A percentile compares a stretch with the other conserved stretches of the same genome.
phyloP scores from a whole-genome alignment of 2,888 invertebrate genomes.

The Agrochola lota region DNA sequence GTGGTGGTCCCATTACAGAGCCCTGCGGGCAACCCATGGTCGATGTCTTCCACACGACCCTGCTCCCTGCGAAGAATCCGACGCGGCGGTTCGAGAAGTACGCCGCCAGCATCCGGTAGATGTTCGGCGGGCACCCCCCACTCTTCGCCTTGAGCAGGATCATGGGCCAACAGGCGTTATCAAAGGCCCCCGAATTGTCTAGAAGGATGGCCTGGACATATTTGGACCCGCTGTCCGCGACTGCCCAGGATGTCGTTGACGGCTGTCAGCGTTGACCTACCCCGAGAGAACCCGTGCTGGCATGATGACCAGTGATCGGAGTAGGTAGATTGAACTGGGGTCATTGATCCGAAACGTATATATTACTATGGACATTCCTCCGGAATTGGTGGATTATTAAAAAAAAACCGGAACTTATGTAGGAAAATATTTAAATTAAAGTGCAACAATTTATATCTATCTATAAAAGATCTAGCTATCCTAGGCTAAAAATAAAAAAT shows the following conservation, averaged over 20 bases:
- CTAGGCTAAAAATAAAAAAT: too few species aligned
- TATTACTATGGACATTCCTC: too few species aligned
- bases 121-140: conserved; percentile 60
- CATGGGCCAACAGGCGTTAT: conserved; percentile 75
- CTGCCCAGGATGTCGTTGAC: conserved; percentile 27
- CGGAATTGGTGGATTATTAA: too few species aligned
- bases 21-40: conserved; percentile 64
- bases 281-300: conserved; percentile 71
- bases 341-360: too few species aligned
- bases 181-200: conserved; percentile 70
- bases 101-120: conserved; percentile 45
- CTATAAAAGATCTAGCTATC: too few species aligned
- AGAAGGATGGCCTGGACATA: conserved; percentile 66
- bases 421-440: too few species aligned
- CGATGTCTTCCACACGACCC: conserved; percentile 41
- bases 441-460: too few species aligned
- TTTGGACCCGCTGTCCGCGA: not conserved
- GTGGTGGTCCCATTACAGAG: conserved; percentile 55
- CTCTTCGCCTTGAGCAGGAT: conserved; percentile 65
- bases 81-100: conserved; percentile 37
- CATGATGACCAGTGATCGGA: too few species aligned
- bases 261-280: conserved; percentile 65
- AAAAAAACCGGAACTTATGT: too few species aligned
- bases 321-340: too few species aligned
- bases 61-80: conserved; percentile 51